phyloP scores from a whole-genome alignment of 2,888 invertebrate genomes.

The Epinotia nisella region DNA sequence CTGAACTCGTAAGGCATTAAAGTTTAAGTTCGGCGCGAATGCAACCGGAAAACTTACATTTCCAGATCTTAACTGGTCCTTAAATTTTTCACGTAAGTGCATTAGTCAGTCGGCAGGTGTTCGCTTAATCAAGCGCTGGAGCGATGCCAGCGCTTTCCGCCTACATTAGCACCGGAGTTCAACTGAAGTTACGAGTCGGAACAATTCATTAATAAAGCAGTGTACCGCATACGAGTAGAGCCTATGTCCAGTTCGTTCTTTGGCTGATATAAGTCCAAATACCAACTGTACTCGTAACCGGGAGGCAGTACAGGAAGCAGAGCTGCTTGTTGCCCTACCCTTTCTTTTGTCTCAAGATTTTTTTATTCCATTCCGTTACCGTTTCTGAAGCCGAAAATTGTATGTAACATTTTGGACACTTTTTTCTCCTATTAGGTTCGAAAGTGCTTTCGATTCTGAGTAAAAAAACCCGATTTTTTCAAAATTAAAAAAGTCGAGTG shows the following conservation, averaged over 20 bases:
- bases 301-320: too few relatives aligned
- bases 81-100: conserved; percentile 3
- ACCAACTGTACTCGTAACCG: too few relatives aligned
- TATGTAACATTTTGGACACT: too few relatives aligned
- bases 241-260: conserved; percentile 1
- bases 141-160: conserved; percentile 12
- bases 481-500: too few relatives aligned
- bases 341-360: too few relatives aligned
- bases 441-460: too few relatives aligned
- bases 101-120: conserved; percentile 23
- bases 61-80: not conserved
- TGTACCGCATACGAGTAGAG: not conserved
- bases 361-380: too few relatives aligned
- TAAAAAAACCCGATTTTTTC: too few relatives aligned
- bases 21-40: not conserved
- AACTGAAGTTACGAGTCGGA: not conserved
- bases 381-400: too few relatives aligned
- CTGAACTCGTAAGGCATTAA: too few relatives aligned
- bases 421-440: too few relatives aligned
- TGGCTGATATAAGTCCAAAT: not conserved
- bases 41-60: not conserved
- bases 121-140: conserved; percentile 22
- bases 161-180: conserved; percentile 10
- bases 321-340: too few relatives aligned
- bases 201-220: conserved; percentile 1